These are phyloP conservation scores for Microcebus jonahi DNA, from an alignment of 2,113 vertebrate genomes.

Conservation along the genomic window DNA sequence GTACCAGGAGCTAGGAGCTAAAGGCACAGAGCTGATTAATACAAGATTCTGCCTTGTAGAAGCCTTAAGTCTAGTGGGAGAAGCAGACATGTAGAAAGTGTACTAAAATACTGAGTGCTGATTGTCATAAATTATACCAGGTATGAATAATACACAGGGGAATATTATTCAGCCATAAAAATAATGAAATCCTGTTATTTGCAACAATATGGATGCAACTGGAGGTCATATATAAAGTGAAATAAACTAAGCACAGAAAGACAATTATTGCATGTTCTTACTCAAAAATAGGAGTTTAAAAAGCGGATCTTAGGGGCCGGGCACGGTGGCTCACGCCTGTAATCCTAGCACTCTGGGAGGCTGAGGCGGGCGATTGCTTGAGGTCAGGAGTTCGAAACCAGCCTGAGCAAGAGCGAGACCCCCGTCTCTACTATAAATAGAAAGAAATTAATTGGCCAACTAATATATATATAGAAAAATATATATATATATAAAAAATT, in stretches of 20 bases:
- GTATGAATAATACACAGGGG: background rate
- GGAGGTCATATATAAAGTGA: background rate
- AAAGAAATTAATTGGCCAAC: too few relatives aligned
- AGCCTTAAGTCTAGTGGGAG: background rate
- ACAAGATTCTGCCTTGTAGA: background rate
- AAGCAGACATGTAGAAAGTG: background rate
- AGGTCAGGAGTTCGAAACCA: too few relatives aligned
- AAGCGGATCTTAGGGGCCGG: too few relatives aligned
- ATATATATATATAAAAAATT: too few relatives aligned
- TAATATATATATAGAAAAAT: too few relatives aligned
- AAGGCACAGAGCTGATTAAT: background rate
- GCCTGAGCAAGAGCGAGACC: too few relatives aligned
- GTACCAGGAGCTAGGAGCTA: background rate
- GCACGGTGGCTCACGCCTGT: too few relatives aligned
- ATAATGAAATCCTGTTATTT: background rate
- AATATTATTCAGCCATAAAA: background rate
- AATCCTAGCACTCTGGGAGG: too few relatives aligned
- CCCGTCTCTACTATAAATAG: too few relatives aligned
- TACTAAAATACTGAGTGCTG: background rate
- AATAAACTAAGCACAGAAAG: background rate
- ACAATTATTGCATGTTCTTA: background rate
- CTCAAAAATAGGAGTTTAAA: background rate
- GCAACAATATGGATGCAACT: background rate
- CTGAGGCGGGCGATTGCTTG: too few relatives aligned
- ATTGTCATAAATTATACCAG: background rate